Conservation (phyloP, 2,113 vertebrate genomes). For the Patagioenas fasciata region DNA sequence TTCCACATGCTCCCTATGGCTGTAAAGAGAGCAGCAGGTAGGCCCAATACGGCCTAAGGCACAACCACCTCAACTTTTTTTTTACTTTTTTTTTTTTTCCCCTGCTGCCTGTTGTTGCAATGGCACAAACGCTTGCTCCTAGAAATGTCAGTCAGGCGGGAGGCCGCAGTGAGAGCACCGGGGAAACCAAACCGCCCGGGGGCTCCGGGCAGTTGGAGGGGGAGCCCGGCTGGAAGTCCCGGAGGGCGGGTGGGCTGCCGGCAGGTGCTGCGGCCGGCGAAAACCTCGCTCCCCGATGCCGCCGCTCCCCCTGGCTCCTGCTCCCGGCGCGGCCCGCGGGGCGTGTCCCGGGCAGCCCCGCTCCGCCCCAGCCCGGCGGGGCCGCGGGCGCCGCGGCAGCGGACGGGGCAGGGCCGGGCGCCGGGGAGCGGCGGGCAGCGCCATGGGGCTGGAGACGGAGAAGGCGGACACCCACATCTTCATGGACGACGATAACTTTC, state of each 20-base stretch:
- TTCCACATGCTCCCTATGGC: too few relatives aligned
- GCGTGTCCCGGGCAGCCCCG: neutral
- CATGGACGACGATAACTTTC: conserved; percentile 85
- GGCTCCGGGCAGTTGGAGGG: neutral
- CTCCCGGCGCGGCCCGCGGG: neutral
- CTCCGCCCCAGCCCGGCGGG: neutral
- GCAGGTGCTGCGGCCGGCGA: neutral
- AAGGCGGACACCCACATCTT: conserved; percentile 82
- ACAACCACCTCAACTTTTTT: rapidly evolving
- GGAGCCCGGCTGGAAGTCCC: rapidly evolving
- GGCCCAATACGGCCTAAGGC: rapidly evolving
- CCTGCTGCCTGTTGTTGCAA: neutral
- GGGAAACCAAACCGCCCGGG: neutral
- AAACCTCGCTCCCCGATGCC: rapidly evolving
- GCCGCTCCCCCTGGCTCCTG: rapidly evolving
- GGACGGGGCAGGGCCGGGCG: neutral
- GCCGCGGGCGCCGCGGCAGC: neutral
- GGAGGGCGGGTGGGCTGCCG: rapidly evolving
- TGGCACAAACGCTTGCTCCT: neutral
- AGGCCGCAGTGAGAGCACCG: neutral
- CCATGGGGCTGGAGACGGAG: conserved; percentile 90
- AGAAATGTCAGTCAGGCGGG: rapidly evolving
- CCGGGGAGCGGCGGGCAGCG: neutral
- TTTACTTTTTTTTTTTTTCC: too few relatives aligned
- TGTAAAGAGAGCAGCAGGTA: neutral